A percentile compares a stretch with the other conserved stretches of the same genome.
Evolutionary conservation across 2,113 vertebrate genomes (phyloP).

Genomic region (Erinaceus europaeus): DNA sequence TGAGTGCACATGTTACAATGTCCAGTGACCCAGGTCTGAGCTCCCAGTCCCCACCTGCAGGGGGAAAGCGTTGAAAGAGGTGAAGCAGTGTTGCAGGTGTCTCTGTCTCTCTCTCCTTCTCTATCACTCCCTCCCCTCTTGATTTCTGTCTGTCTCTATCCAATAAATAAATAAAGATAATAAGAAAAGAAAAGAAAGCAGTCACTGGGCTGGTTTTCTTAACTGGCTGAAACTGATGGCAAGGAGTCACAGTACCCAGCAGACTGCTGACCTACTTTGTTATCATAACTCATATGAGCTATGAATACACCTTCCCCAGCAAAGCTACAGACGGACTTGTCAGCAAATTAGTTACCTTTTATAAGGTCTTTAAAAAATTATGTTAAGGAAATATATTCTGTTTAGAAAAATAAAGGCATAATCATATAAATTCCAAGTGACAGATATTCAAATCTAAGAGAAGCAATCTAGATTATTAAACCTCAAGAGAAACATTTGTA

Average conservation of each 20-base stretch:
- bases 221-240: constrained; percentile 51
- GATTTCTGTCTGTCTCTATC: too few species aligned
- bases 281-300: constrained; percentile 61
- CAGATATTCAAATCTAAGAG: constrained; percentile 9
- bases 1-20: too few species aligned
- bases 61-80: too few species aligned
- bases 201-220: constrained; percentile 18
- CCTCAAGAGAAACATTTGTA: not conserved
- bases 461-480: too few species aligned
- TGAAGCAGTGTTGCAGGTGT: too few species aligned
- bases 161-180: too few species aligned
- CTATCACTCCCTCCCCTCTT: too few species aligned
- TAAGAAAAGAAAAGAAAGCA: too few species aligned
- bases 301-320: constrained; percentile 61
- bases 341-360: constrained; percentile 77
- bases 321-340: constrained; percentile 68
- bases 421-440: not conserved
- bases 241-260: constrained; percentile 74
- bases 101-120: too few species aligned
- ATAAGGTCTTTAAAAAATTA: constrained; percentile 50
- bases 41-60: too few species aligned
- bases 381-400: constrained; percentile 9
- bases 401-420: not conserved
- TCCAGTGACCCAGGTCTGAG: too few species aligned
- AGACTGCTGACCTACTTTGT: constrained; percentile 81